Base-by-base conservation (phyloP, 2,113 vertebrate species). In the Porphyrio hochstetteri region DNA sequence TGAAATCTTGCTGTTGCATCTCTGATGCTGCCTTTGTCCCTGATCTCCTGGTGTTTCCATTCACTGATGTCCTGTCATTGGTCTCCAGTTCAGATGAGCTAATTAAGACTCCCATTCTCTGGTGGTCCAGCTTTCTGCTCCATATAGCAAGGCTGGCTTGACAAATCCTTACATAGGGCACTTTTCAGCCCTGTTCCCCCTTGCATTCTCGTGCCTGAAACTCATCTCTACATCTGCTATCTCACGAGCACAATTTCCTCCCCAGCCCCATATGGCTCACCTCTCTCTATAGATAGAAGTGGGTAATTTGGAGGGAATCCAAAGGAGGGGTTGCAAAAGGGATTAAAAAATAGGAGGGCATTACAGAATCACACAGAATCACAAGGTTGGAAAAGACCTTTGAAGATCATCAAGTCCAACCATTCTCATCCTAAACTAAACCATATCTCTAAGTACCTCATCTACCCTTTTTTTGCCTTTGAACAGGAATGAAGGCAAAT, bases 161-260 rank as follows among this genome's bases (percentile, higher is more conserved):
- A 70, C 86, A 81, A 85, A 88, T 27, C 90, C 79, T 86, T 28
- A 48, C 13, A 4, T 24, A 33, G 1, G 0, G 38, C 63, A 28
- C 64, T 65, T 64, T 10, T 24, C 77, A 67, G 68, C 79, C 79
- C 64, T 3, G 2, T 25, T 78, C 48, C 70, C 63, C 55, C 57
- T 11, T 31, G 65, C 82, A 78, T 79, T 79, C 57, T 61, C 15
- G 77, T 17, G 68, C 70, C 38, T 92, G 71, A 83, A 87, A 86
- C 83, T 78, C 68, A 53, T 74, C 92, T 70, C 82, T n/a, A 2
- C 91, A 78, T 78, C 86, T 77, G 81, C 84, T 13, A 11, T 27
- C 89, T 86, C 80, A n/a, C 1, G 1, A 86, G 88, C 89, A 84
- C 86, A 81, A 80, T 95, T 96, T 94, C 75, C 90, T 92, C 74